Percentiles rank a stretch among this genome's conserved stretches.
Conservation (phyloP, 2,888 invertebrate genomes). For the Nymphalis polychloros region DNA sequence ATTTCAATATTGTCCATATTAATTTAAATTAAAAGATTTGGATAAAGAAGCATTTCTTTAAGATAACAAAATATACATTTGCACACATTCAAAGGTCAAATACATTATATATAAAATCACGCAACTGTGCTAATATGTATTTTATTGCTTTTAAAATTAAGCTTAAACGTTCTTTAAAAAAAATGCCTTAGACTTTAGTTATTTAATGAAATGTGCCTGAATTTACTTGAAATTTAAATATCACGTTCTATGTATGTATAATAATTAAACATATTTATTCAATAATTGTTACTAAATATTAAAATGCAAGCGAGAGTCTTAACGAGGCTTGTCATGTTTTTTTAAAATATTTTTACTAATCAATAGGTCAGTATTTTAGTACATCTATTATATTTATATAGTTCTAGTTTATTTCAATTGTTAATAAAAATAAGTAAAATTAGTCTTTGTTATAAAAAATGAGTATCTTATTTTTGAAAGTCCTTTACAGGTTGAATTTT, state of each 20-base stretch:
- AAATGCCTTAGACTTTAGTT: too few relatives aligned
- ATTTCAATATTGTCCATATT: too few relatives aligned
- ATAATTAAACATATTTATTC: constrained; percentile 23
- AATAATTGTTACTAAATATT: constrained; percentile 25
- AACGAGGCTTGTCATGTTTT: constrained; percentile 18
- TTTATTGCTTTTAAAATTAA: too few relatives aligned
- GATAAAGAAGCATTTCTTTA: too few relatives aligned
- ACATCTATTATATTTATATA: background rate
- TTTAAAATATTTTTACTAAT: constrained; percentile 29
- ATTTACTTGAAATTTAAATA: background rate
- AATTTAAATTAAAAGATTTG: too few relatives aligned
- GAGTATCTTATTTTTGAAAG: background rate
- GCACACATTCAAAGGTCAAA: too few relatives aligned
- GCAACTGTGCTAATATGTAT: too few relatives aligned
- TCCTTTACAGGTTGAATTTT: too few relatives aligned
- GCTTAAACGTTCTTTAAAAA: too few relatives aligned
- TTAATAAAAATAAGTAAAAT: constrained; percentile 5
- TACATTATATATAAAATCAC: too few relatives aligned
- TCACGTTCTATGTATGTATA: constrained; percentile 16
- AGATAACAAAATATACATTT: too few relatives aligned
- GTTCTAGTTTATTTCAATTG: background rate
- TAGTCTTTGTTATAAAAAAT: background rate
- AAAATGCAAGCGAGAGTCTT: constrained; percentile 9
- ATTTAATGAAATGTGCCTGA: too few relatives aligned
- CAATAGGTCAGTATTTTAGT: constrained; percentile 56